phyloP scores from a whole-genome alignment of 2,888 invertebrate genomes.

The Mimumesa dahlbomi region DNA sequence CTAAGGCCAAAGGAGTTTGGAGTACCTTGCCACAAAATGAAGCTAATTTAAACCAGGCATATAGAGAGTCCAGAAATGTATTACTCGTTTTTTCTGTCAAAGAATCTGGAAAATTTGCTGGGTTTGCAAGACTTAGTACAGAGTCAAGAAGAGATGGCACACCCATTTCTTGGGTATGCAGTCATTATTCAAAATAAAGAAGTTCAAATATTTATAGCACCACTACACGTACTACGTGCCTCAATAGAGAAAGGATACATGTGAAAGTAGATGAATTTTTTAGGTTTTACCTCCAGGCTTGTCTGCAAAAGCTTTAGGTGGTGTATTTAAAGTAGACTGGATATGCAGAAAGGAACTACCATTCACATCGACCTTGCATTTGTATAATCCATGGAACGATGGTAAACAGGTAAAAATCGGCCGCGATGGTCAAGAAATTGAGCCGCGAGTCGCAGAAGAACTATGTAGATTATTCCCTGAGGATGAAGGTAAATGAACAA shows the following conservation, averaged over 20 bases:
- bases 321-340: conserved; percentile 98
- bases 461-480: conserved; percentile 96
- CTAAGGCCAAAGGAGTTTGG: conserved; percentile 98
- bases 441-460: conserved; percentile 96
- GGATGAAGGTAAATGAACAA: conserved; percentile 91
- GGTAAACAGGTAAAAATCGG: conserved; percentile 99
- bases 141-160: conserved; percentile 95
- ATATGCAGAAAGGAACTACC: conserved; percentile 96
- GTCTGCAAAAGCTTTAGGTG: conserved; percentile 95
- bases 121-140: conserved; percentile 94
- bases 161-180: conserved; percentile 91
- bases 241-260: conserved; percentile 8
- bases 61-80: conserved; percentile 95
- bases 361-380: conserved; percentile 94
- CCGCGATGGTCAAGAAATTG: conserved; percentile 99
- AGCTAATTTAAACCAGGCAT: conserved; percentile 96
- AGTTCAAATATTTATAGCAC: not conserved
- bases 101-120: conserved; percentile 97
- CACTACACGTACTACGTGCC: too few relatives aligned
- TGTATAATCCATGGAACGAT: conserved; percentile 99
- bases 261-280: conserved; percentile 29
- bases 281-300: conserved; percentile 92
- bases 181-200: not conserved
- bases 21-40: conserved; percentile 98
- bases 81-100: conserved; percentile 98